Evolutionary conservation across 2,797 vertebrate species (phyloP), one percentile per base, ranked within the genome.

Genomic region (Propithecus perrieri): DNA sequence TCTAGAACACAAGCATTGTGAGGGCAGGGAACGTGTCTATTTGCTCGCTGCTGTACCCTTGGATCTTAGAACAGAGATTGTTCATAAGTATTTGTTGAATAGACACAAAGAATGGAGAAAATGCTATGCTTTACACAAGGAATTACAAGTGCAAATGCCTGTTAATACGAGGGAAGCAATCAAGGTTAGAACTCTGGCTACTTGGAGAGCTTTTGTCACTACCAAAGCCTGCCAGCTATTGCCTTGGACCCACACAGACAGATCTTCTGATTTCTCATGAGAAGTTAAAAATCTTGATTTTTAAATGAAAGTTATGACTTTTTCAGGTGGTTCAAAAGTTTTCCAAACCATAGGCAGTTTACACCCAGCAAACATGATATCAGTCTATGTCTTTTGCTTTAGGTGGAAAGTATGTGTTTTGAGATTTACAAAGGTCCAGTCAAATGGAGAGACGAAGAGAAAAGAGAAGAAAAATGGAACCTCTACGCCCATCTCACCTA

Each of bases 31-130:
- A 48, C 35, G 91, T 38, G 18, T 63, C 22, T 90, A 2, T 48
- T 88, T 85, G 67, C 48, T 86, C 11, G 14, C 10, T 81, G 50
- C 67, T 79, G 1, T 78, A 61, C 1, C 6, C 18, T 59, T 10
- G 69, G 26, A 46, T 69, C 48, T 72, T 71, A 95, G 43, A 95
- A 91, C 7, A 85, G 61, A 72, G 59, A 80, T 72, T 84, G 12
- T 71, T 26, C 38, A 55, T 43, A 74, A 95, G 61, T 46, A 24
- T 84, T 91, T 89, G 81, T 55, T 95, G 67, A 15, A 55, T 74
- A 26, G 88, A 90, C 48, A 96, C 87, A 65, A 57, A 93, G 48
- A 83, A 61, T 53, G 9, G 41, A 95, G 63, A 85, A 59, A 74
- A 91, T 63, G 2, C 26, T 59, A 24, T 33, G 46, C 24, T 84